Evolutionary conservation across 2,888 invertebrate species (phyloP).

Genomic region (Siphonodentalium dalli): DNA sequence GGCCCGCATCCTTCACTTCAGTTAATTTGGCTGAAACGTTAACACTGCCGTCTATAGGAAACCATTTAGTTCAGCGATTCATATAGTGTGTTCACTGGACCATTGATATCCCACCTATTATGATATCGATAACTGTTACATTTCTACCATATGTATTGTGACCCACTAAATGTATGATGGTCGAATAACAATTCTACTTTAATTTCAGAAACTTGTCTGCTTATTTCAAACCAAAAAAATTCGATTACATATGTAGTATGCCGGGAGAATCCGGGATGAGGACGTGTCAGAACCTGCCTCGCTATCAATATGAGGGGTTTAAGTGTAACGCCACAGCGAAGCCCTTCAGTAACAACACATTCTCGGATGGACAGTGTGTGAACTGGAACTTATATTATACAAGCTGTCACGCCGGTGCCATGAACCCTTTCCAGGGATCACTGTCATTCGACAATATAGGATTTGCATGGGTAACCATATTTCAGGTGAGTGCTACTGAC

Average conservation of each 20-base stretch:
- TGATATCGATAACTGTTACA: no score
- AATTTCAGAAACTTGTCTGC: constrained; percentile 36
- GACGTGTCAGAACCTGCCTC: constrained; percentile 67
- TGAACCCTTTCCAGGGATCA: constrained; percentile 98
- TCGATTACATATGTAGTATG: constrained; percentile 94
- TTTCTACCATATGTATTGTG: no score
- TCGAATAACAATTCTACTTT: not conserved
- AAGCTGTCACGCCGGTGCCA: constrained; percentile 87
- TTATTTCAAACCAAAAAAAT: constrained; percentile 44
- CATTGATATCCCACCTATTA: no score
- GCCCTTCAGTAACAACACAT: constrained; percentile 69
- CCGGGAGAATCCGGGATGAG: constrained; percentile 96
- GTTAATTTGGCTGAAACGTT: no score
- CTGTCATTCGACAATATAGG: constrained; percentile 99
- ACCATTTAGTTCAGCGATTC: no score
- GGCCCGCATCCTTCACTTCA: no score
- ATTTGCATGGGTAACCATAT: constrained; percentile 99
- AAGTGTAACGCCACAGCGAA: constrained; percentile 75
- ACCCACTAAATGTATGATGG: not conserved
- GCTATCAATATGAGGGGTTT: constrained; percentile 74
- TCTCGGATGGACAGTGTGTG: constrained; percentile 76
- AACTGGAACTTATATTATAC: constrained; percentile 99
- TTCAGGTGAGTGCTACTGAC: constrained; percentile 85
- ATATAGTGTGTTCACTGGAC: no score
- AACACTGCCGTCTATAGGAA: no score